Percentiles rank a stretch among this genome's conserved stretches.
Conservation (phyloP, 2,888 invertebrate genomes). For the Andrena marginata region DNA sequence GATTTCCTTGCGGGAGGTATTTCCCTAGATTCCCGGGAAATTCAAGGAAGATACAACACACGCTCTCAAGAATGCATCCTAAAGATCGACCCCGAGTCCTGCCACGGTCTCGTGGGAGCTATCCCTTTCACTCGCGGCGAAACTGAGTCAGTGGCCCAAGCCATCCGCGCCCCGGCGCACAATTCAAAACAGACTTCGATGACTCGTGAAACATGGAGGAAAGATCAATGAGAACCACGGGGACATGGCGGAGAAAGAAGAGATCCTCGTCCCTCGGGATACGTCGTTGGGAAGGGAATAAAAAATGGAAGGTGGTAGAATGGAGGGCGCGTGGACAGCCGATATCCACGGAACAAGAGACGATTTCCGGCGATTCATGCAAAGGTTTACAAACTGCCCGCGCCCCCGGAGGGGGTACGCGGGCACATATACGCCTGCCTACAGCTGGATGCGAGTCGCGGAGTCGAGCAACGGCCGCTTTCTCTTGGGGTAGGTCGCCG, state of each 20-base stretch:
- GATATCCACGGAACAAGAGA: conserved; percentile 29
- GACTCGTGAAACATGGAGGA: neutral
- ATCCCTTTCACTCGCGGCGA: neutral
- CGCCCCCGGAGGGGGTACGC: neutral
- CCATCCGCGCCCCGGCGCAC: neutral
- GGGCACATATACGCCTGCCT: neutral
- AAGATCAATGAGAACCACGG: neutral
- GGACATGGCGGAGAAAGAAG: neutral
- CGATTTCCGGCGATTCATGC: conserved; percentile 59
- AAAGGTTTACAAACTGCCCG: conserved; percentile 33
- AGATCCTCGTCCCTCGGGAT: neutral
- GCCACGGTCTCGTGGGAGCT: conserved; percentile 2
- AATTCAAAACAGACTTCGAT: neutral
- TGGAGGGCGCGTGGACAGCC: conserved; percentile 1
- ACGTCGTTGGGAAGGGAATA: neutral
- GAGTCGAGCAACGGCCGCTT: conserved; percentile 62
- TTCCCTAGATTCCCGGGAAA: conserved; percentile 10
- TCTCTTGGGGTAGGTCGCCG: conserved; percentile 66
- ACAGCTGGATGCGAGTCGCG: conserved; percentile 42
- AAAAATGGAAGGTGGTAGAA: neutral
- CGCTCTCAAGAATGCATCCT: neutral
- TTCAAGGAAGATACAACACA: conserved; percentile 1
- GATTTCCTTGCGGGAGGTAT: conserved; percentile 29
- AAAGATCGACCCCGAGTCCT: neutral
- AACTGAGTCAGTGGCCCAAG: neutral